A percentile compares a stretch with the other conserved stretches of the same genome.
These are phyloP conservation scores for Octopus sinensis DNA, from an alignment of 1,140 invertebrate species.

Conservation along the genomic window DNA sequence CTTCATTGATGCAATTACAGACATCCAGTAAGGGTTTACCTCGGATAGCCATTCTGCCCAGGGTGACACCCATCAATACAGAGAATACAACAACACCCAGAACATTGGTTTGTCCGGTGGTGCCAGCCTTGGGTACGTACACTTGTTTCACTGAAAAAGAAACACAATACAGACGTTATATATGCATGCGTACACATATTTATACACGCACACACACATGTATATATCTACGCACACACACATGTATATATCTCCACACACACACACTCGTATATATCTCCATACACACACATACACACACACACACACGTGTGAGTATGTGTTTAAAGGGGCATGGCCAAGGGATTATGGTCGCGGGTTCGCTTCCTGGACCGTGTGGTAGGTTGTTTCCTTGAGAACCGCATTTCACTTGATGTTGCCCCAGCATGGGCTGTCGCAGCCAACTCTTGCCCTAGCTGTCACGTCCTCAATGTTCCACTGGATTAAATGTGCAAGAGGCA, in stretches of 20 bases:
- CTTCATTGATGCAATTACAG: constrained; percentile 58
- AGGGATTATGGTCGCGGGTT: too few species aligned
- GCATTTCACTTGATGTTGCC: too few species aligned
- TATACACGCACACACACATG: background rate
- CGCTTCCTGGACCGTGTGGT: too few species aligned
- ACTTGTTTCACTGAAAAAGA: background rate
- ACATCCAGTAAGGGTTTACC: constrained; percentile 59
- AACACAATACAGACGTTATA: background rate
- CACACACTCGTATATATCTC: constrained; percentile 3
- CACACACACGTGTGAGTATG: constrained; percentile 7
- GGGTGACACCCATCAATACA: constrained; percentile 59
- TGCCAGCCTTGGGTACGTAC: constrained; percentile 19
- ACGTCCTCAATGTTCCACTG: too few species aligned
- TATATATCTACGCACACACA: background rate
- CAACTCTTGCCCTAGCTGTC: too few species aligned
- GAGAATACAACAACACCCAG: constrained; percentile 62
- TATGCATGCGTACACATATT: background rate
- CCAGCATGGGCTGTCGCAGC: too few species aligned
- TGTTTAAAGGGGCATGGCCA: background rate
- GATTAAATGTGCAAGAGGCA: too few species aligned
- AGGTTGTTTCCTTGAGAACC: too few species aligned
- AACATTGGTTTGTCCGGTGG: constrained; percentile 47
- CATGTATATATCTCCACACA: background rate
- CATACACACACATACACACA: constrained; percentile 10
- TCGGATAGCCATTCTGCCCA: constrained; percentile 56